phyloP scores from a whole-genome alignment of 2,797 vertebrate genomes.

The Parambassis ranga region DNA sequence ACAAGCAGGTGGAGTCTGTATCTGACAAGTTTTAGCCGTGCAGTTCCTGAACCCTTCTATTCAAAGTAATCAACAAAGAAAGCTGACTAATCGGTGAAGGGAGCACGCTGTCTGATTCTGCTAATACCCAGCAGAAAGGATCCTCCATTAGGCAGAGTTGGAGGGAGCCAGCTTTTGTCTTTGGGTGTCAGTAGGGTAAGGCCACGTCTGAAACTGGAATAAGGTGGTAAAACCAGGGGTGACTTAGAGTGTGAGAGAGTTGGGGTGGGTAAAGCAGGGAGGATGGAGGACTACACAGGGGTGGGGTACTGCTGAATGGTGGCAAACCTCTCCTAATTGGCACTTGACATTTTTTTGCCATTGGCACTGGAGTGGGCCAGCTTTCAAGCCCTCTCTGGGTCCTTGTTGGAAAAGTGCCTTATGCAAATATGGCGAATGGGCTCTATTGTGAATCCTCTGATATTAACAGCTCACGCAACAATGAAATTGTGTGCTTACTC shows the following conservation, averaged over 20 bases:
- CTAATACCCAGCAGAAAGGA: conserved; percentile 62
- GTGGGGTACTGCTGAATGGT: conserved; percentile 80
- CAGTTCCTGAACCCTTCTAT: conserved; percentile 59
- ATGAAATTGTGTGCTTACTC: conserved; percentile 77
- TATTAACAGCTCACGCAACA: conserved; percentile 83
- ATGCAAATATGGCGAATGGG: conserved; percentile 84
- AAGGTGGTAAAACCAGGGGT: conserved; percentile 63
- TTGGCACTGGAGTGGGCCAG: conserved; percentile 80
- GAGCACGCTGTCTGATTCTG: conserved; percentile 54
- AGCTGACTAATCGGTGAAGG: conserved; percentile 62
- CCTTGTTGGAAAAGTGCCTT: conserved; percentile 85
- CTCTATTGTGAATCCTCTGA: conserved; percentile 80
- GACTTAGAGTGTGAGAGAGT: conserved; percentile 79
- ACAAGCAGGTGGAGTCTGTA: conserved; percentile 53
- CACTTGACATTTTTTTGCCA: conserved; percentile 86
- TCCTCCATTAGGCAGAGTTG: conserved; percentile 61
- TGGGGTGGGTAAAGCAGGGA: conserved; percentile 68
- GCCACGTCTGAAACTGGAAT: conserved; percentile 62
- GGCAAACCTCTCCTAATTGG: conserved; percentile 86
- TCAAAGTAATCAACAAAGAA: conserved; percentile 69
- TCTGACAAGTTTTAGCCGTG: conserved; percentile 45
- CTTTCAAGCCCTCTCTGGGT: conserved; percentile 82
- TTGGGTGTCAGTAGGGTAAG: conserved; percentile 68
- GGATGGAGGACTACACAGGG: conserved; percentile 70
- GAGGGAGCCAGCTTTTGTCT: conserved; percentile 74